These are phyloP conservation scores for Poecilia velifera DNA, from an alignment of 2,797 vertebrate genomes.

Conservation along the genomic window DNA sequence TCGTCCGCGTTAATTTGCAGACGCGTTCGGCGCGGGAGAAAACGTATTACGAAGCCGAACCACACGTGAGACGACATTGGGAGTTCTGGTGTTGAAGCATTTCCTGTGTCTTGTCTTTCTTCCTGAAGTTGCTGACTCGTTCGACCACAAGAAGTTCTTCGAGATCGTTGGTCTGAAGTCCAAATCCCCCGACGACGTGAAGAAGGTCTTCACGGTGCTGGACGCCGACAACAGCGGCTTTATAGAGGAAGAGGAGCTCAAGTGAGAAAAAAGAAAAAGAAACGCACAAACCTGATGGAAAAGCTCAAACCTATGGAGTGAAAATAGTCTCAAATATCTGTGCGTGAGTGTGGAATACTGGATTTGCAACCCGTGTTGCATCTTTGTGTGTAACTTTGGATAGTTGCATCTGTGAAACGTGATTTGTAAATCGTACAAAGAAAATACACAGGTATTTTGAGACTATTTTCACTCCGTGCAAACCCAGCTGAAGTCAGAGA, in stretches of 20 bases:
- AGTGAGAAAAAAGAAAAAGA: constrained; percentile 77
- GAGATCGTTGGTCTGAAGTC: constrained; percentile 92
- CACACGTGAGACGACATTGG: background rate
- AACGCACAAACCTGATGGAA: background rate
- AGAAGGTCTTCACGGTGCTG: constrained; percentile 91
- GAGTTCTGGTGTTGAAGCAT: background rate
- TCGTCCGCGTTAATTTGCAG: background rate
- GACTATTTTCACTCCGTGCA: no score
- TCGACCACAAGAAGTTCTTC: constrained; percentile 96
- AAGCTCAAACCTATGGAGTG: background rate
- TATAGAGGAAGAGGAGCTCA: constrained; percentile 95
- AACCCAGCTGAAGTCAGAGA: background rate
- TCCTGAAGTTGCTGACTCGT: constrained; percentile 87
- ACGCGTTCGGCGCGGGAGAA: background rate
- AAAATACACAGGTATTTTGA: no score
- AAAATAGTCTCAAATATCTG: no score
- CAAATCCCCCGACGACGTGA: constrained; percentile 86
- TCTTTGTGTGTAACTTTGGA: no score
- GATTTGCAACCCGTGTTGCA: no score
- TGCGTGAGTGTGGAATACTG: no score
- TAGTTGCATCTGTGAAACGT: no score
- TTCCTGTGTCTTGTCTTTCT: constrained; percentile 13
- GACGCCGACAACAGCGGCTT: constrained; percentile 94
- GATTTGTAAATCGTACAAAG: no score
- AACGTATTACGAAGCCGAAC: background rate